Evolutionary conservation across 2,113 vertebrate species (phyloP).

Genomic region (Noctilio leporinus): DNA sequence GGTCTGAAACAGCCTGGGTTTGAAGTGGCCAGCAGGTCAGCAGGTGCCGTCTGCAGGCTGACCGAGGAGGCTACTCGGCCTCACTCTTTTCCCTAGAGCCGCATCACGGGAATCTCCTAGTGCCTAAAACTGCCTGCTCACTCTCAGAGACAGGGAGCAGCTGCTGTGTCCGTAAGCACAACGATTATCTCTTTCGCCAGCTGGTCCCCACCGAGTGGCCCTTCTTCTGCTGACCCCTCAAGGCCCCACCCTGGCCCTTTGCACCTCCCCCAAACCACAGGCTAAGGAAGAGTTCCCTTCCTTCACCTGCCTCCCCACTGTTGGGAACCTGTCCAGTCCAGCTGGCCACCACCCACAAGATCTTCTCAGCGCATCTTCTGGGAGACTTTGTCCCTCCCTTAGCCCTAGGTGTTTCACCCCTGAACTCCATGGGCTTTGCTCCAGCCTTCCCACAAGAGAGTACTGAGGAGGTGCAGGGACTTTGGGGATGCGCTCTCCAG

Average conservation of each 20-base stretch:
- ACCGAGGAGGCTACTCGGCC: slow-evolving; percentile 66
- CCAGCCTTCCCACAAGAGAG: slow-evolving; percentile 10
- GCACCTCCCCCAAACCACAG: not conserved
- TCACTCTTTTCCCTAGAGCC: slow-evolving; percentile 75
- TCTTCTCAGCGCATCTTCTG: not conserved
- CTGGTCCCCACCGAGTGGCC: slow-evolving; percentile 23
- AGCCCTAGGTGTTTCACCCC: not conserved
- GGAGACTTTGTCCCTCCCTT: not conserved
- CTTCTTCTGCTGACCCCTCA: not conserved
- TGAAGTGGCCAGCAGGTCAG: slow-evolving; percentile 39
- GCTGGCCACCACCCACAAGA: not conserved
- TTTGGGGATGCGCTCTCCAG: not conserved
- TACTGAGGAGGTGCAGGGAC: not conserved
- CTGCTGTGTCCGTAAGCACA: slow-evolving; percentile 86
- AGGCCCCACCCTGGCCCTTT: not conserved
- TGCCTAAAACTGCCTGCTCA: slow-evolving; percentile 82
- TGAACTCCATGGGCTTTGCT: not conserved
- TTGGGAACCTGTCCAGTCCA: not conserved
- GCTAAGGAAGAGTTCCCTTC: not conserved
- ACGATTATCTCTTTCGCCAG: slow-evolving; percentile 66
- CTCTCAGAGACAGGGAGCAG: slow-evolving; percentile 79
- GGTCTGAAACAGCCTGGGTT: slow-evolving; percentile 28
- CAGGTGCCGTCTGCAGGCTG: slow-evolving; percentile 59
- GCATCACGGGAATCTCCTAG: slow-evolving; percentile 80
- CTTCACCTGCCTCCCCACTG: not conserved